Evolutionary conservation across 2,113 vertebrate genomes (phyloP).

Genomic region (Columba livia): DNA sequence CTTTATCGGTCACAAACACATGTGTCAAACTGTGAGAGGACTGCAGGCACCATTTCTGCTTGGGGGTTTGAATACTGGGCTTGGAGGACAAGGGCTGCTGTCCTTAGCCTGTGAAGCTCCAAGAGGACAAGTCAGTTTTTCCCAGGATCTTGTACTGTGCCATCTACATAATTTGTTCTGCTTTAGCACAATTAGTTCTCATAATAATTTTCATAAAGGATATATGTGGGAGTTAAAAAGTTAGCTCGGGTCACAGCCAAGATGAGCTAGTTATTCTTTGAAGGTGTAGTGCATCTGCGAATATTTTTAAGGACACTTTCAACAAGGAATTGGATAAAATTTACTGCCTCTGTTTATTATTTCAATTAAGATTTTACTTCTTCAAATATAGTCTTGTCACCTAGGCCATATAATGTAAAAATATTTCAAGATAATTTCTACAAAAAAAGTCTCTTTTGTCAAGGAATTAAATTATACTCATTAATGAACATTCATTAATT

Average conservation of each 20-base stretch:
- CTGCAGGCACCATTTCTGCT: background rate
- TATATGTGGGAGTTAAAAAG: background rate
- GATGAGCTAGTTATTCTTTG: background rate
- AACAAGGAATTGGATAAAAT: background rate
- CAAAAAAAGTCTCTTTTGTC: background rate
- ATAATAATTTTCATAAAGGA: background rate
- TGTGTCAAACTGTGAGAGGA: background rate
- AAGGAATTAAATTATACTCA: background rate
- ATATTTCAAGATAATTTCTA: background rate
- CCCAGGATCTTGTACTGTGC: background rate
- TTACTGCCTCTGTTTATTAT: background rate
- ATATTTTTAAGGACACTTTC: background rate
- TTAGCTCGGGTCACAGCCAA: background rate
- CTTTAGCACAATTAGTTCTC: background rate
- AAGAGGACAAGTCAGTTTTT: background rate
- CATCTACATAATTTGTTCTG: background rate
- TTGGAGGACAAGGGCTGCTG: background rate
- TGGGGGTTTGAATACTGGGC: background rate
- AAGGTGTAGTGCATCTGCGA: background rate
- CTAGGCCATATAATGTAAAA: background rate
- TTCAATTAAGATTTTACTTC: background rate
- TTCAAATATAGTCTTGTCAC: background rate
- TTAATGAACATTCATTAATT: background rate
- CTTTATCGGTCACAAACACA: background rate
- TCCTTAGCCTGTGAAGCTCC: background rate